Base-by-base conservation (phyloP, 2,113 vertebrate genomes). In the Cyphomyrus plagiostoma region DNA sequence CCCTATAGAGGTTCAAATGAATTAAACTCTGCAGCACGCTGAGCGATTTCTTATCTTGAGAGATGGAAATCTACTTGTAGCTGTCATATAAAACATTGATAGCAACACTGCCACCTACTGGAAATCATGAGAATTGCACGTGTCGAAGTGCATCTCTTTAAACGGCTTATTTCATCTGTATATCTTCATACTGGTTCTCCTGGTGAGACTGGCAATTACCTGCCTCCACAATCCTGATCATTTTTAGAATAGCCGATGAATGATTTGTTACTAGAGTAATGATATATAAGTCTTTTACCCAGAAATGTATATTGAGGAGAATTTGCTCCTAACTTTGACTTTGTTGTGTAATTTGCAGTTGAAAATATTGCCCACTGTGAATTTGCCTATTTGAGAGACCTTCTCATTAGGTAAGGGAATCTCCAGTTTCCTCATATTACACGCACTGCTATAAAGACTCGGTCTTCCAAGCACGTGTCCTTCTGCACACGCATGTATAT, bases 331-430 rank as follows among this genome's bases (percentile, higher is more conserved):
- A n/a, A 21, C 15, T 1, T 56, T 83, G 4, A 39, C n/a, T 26
- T 15, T 23, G 89, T 82, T 88, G 26, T 89, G 89, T 84, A 87
- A 90, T 77, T 89, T 91, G 4, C 92, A 99, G 98, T 99, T 90
- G 98, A 99, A 95, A 99, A 99, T 93, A 98, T 98, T 49, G 97
- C 96, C 91, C 98, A 99, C 94, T 99, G 98, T 94, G 98, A 99
- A 96, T 99, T 99, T 21, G 98, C 98, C 90, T 98, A 98, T 94
- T 95, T 99, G 95, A 95, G 98, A 90, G 98, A 99, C 93, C 98
- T 99, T 86, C 98, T 99, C 62, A 99, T 99, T 95, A 98, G 98
- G 98, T 99, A 83, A 93, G 94, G 91, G 45, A 53, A 23, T 45
- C 11, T 66, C 23, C 21, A 11, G 3, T 46, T 8, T 46, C 13